Percentiles rank a stretch among this genome's conserved stretches.
Conservation (phyloP, 64 coral and sea anemone genomes). For the Pocillopora verrucosa region DNA sequence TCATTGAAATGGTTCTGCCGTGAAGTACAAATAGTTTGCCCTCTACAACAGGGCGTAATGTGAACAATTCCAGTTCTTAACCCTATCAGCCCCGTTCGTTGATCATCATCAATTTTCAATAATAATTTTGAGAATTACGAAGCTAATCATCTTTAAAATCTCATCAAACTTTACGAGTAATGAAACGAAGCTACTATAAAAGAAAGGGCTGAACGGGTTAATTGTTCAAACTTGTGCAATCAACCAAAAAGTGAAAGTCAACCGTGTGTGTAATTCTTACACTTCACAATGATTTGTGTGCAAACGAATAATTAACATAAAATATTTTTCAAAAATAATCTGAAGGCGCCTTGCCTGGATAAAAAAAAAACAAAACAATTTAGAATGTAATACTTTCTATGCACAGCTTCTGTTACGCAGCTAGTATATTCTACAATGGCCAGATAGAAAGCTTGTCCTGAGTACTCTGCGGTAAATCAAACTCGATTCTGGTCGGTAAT, state of each 20-base stretch:
- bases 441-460: neutral
- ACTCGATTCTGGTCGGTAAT: slow-evolving; percentile 22
- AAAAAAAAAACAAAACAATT: slow-evolving; percentile 12
- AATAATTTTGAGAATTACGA: neutral
- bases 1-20: neutral
- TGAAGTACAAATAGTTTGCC: neutral
- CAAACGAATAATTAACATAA: neutral
- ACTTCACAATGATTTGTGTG: neutral
- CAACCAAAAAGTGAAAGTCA: neutral
- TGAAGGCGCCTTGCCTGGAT: neutral
- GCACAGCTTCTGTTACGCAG: neutral
- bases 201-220: slow-evolving; percentile 8
- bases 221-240: neutral
- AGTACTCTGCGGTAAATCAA: slow-evolving; percentile 30
- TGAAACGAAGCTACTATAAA: neutral
- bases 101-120: neutral
- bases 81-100: neutral
- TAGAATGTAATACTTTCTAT: neutral
- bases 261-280: neutral
- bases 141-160: neutral
- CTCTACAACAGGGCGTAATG: neutral
- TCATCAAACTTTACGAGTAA: neutral
- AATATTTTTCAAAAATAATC: slow-evolving; percentile 23
- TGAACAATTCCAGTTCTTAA: neutral
- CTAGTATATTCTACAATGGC: neutral